Base-by-base conservation (phyloP, 1,140 invertebrate genomes). In the Tenebrio molitor region DNA sequence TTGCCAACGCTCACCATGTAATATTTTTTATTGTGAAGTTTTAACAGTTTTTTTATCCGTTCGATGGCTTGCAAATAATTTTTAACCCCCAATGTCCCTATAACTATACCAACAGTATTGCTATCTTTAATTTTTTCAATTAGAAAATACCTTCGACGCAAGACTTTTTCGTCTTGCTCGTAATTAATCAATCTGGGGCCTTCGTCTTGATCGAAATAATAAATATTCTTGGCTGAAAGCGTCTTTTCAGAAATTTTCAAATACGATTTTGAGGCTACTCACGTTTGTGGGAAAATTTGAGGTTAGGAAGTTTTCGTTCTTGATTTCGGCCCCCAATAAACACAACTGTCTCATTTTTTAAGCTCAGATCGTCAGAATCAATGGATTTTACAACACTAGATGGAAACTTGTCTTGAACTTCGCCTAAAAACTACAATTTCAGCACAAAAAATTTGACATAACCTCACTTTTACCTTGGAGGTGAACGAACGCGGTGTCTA, bases 1-100 rank as follows among this genome's bases (percentile, higher is more conserved):
- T 96, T 96, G 1, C 96, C 96, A 63, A 98, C 92, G 23, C 93
- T 93, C 42, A 98, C 89, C n/a, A 95, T 91, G 78, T 98, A 97
- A 63, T 89, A 90, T 79, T 95, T 96, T 81, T 96, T 96, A 0
- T 91, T 91, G 34, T 90, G 90, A 34, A 85, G 81, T 78, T 89
- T 91, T 0, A 94, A 87, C 23, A 95, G 84, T 34, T 86, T 81
- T 83, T 94, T 95, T 42, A 97, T 82, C 72, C 89, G 87, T 12
- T 87, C 84, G n/a, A 97, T 91, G 16, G 94, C 89, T 41, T 90
- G 86, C 7, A 93, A 85, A 80, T 95, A 97, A 78, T 94, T 90
- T 39, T 90, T 86, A 3, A 96, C 91, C 10, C 91, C 92, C 2
- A 98, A 84, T 8, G 96, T 97, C 71, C 93, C 95, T 6, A 97